Base-by-base conservation (phyloP, 2,888 invertebrate genomes). In the Tridacna crocea region DNA sequence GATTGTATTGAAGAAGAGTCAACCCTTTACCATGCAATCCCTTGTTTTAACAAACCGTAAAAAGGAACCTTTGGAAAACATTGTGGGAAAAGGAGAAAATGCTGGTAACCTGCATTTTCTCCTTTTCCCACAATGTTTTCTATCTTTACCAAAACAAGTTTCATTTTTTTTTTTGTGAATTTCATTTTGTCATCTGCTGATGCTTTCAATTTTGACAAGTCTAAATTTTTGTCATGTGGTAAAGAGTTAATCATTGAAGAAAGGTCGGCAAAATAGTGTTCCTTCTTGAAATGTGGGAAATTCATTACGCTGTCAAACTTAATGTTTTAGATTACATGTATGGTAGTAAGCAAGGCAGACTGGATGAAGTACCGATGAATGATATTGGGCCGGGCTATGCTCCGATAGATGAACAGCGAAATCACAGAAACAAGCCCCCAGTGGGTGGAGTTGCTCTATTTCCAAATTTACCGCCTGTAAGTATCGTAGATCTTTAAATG, bases 311-410 rank as follows among this genome's bases (percentile, higher is more conserved):
- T 61, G 13, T 61, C 13, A 13, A 19, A 24, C 22, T 61, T 61
- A 6, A 24, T 61, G 24, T 84, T 77, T 51, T 80, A 85, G 87
- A 88, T 76, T 79, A 61, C 61, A 51, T 51, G 48, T 88, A 90
- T 76, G 85, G 83, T 60, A 87, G 85, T 46, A 77, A 74, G 47
- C 82, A 82, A 47, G 96, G 95, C 96, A 96, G 90, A 87, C 79
- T 88, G 13, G 92, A 93, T 75, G 93, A 93, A 55, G 90, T 94
- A 55, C 93, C 92, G 6, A 89, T 94, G 91, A 89, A 90, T 63
- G 93, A 94, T 77, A 88, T 94, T 66, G 90, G 89, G 15, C 88
- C 89, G 24, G 91, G 92, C 24, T 92, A 93, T 82, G 92, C 91
- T 19, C 89, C 91, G 11, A 84, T 92, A 47, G 92, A 92, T 68